Percentiles rank a stretch among this genome's conserved stretches.
Evolutionary conservation across 2,797 vertebrate species (phyloP).

Genomic region (Astyanax mexicanus): DNA sequence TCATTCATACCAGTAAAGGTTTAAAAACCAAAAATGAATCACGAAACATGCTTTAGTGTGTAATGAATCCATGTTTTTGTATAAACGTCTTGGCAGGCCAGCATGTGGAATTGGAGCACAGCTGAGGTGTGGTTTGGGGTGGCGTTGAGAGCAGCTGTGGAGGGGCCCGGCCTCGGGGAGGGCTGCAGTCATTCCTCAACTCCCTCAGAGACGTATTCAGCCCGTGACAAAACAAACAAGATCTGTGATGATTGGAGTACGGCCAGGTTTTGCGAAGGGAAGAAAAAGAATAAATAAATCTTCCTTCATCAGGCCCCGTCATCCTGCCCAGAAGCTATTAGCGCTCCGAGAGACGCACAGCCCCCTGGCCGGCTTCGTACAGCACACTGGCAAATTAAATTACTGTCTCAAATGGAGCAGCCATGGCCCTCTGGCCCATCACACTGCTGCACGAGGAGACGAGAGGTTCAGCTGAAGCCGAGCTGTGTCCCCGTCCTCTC

Average conservation of each 20-base stretch:
- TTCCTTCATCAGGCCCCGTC: constrained; percentile 26
- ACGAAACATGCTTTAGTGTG: not conserved
- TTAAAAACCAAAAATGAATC: not conserved
- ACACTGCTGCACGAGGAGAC: constrained; percentile 15
- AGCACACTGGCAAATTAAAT: constrained; percentile 49
- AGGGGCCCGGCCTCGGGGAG: constrained; percentile 44
- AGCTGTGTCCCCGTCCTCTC: constrained; percentile 37
- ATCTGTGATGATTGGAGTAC: constrained; percentile 64
- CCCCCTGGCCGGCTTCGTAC: constrained; percentile 21
- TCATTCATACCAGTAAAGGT: not conserved
- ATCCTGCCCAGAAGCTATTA: constrained; percentile 53
- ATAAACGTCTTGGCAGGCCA: constrained; percentile 13
- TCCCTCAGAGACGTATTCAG: constrained; percentile 56
- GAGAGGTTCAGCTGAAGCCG: constrained; percentile 21
- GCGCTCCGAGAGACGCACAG: constrained; percentile 16
- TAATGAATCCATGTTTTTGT: not conserved
- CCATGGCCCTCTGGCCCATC: constrained; percentile 5
- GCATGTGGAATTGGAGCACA: constrained; percentile 14
- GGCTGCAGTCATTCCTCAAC: constrained; percentile 59
- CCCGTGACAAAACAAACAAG: constrained; percentile 67
- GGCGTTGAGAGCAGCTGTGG: constrained; percentile 40
- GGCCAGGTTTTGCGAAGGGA: constrained; percentile 51
- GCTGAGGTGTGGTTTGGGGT: constrained; percentile 43
- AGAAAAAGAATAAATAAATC: constrained; percentile 55
- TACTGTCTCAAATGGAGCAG: constrained; percentile 33